Percentiles rank a stretch among this genome's conserved stretches.
phyloP scores from a whole-genome alignment of 2,888 invertebrate genomes.

The Cosmorhoe ocellata region DNA sequence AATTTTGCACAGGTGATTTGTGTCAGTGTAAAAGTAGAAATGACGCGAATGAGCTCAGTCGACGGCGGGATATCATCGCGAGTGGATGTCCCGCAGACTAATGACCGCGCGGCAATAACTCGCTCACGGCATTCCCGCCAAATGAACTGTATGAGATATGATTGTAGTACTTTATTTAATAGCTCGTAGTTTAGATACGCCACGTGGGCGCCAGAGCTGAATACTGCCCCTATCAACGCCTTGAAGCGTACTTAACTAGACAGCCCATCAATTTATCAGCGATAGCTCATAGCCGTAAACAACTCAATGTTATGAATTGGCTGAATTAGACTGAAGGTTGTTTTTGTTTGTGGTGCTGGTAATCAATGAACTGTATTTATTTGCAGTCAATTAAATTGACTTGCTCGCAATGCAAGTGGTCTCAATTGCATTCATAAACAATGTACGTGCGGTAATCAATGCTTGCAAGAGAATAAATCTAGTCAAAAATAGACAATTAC shows the following conservation, averaged over 20 bases:
- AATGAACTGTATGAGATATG: conserved; percentile 8
- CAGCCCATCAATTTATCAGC: background rate
- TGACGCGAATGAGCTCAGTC: background rate
- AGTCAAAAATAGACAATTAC: no score
- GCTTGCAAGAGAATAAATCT: background rate
- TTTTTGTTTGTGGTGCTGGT: conserved; percentile 1
- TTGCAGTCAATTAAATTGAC: conserved; percentile 10
- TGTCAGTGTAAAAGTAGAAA: conserved; percentile 1
- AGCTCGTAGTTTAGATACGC: conserved; percentile 15
- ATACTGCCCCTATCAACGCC: background rate
- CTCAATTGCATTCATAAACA: conserved; percentile 7
- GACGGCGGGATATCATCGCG: conserved; percentile 26
- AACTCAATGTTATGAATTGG: conserved; percentile 9
- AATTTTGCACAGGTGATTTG: conserved; percentile 12
- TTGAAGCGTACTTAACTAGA: background rate
- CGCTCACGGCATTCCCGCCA: conserved; percentile 26
- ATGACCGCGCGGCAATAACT: conserved; percentile 34
- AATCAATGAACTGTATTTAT: conserved; percentile 8
- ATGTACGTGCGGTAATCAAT: background rate
- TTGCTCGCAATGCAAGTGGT: background rate
- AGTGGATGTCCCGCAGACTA: conserved; percentile 32
- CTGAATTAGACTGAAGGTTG: conserved; percentile 8
- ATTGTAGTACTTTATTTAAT: conserved; percentile 18
- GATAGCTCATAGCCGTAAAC: background rate
- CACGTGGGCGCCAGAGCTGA: background rate